Evolutionary conservation across 2,113 vertebrate species (phyloP), one percentile per base, ranked within the genome.

Genomic region (Poeciliopsis turrubarensis): DNA sequence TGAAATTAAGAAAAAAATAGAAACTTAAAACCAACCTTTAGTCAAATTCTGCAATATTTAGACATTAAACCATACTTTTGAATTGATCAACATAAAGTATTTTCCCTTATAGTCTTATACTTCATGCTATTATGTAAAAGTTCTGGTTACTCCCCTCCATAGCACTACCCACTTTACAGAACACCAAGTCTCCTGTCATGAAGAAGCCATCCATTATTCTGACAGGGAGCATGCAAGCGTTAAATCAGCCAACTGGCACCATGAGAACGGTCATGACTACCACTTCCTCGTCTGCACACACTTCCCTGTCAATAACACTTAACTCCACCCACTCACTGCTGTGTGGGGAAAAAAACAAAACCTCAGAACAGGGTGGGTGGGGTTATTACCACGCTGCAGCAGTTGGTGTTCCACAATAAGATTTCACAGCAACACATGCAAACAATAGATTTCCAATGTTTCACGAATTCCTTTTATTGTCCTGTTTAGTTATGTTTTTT

Each of bases 271-370:
- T 13, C 61, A 32, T 13, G 4, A 47, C 51, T 13, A 47, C 19
- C 57, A 65, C 80, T 75, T 82, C 86, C 76, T 83, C 57, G 12
- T 39, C 61, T 39, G 7, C 17, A 5, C 0, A 0, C 27, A 13
- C 8, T 2, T 26, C 39, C 64, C 25, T 12, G 25, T 17, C 2
- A 2, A 29, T 27, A 27, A 29, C 29, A 73, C 29, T 70, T 22
- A 73, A 67, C 64, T 25, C 65, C 17, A 37, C 76, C 71, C 83
- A 0, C 25, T 25, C 39, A 2, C 1, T 41, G 44, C 29, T 65
- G 61, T 63, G 62, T 81, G 79, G 54, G 65, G 81, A 12, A 37
- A 65, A 51, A 19, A 51, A 19, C 1, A 51, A 51, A 51, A 51
- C 44, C 22, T 17, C 47, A 22, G 17, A 25, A 57, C 2, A 2